A percentile compares a stretch with the other conserved stretches of the same genome.
Evolutionary conservation across 1,140 invertebrate species (phyloP).

Genomic region (Meloidogyne chitwoodi): DNA sequence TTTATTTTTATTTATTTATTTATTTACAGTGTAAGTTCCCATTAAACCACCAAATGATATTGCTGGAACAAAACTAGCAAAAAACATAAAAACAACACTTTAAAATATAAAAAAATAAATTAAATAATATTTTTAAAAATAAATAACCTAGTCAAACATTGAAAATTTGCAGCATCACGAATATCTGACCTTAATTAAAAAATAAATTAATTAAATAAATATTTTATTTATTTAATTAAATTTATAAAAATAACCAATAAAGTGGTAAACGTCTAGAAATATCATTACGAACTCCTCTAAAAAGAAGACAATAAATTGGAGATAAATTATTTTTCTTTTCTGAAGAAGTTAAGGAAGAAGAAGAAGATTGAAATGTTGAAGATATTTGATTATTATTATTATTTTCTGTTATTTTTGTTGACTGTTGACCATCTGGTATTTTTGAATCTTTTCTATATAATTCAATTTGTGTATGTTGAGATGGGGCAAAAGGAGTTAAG

Average conservation of each 20-base stretch:
- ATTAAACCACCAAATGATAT: slow-evolving; percentile 64
- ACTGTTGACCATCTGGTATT: neutral
- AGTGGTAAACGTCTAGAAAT: slow-evolving; percentile 70
- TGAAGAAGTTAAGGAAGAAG: slow-evolving; percentile 7
- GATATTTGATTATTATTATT: neutral
- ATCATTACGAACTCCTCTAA: slow-evolving; percentile 61
- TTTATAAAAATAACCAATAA: slow-evolving; percentile 65
- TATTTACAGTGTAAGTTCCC: slow-evolving; percentile 45
- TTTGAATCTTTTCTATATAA: neutral
- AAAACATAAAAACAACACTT: slow-evolving; percentile 62
- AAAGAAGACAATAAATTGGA: slow-evolving; percentile 30
- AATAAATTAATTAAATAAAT: neutral
- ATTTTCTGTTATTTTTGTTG: neutral
- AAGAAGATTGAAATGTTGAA: neutral
- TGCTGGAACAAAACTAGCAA: slow-evolving; percentile 62
- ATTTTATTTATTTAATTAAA: neutral
- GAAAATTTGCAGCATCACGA: slow-evolving; percentile 60
- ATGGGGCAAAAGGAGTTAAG: neutral
- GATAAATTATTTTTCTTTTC: neutral
- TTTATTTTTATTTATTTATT: neutral
- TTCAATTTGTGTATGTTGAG: neutral
- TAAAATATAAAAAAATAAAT: neutral
- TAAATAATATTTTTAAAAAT: neutral
- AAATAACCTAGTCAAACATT: slow-evolving; percentile 57
- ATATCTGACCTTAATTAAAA: slow-evolving; percentile 56